phyloP scores from a whole-genome alignment of 2,797 vertebrate genomes.

The Avahi laniger region DNA sequence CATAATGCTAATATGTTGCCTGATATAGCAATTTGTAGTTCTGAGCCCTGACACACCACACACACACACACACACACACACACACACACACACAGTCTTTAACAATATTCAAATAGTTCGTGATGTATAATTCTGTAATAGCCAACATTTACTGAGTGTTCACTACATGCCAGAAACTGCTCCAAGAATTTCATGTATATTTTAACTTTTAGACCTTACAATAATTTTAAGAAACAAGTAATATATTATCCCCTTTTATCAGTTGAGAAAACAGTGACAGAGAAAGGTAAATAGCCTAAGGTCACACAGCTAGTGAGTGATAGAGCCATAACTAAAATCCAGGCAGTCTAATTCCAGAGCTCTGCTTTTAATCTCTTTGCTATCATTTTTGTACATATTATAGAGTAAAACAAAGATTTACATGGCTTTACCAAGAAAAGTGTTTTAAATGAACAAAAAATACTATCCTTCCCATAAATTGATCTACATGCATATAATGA shows the following conservation, averaged over 20 bases:
- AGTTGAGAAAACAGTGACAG: constrained; percentile 43
- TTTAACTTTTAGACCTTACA: constrained; percentile 25
- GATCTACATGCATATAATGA: background rate
- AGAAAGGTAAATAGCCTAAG: background rate
- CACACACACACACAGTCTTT: background rate
- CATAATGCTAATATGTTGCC: constrained; percentile 48
- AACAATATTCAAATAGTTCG: constrained; percentile 26
- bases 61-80: background rate
- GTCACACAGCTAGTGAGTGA: background rate
- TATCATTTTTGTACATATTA: background rate
- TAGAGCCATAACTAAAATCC: background rate
- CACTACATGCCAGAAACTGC: background rate
- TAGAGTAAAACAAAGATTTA: constrained; percentile 33
- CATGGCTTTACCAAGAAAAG: background rate
- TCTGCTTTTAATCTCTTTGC: constrained; percentile 5
- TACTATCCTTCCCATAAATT: background rate
- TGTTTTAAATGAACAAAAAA: background rate
- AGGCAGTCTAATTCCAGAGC: background rate
- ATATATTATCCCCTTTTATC: background rate
- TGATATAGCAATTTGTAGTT: constrained; percentile 25
- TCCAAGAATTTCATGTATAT: constrained; percentile 13
- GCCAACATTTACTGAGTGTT: background rate
- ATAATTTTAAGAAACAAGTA: background rate
- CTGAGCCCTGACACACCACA: background rate
- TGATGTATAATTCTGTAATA: constrained; percentile 20